Base-by-base conservation (phyloP, 2,113 vertebrate species). In the Micromys minutus region DNA sequence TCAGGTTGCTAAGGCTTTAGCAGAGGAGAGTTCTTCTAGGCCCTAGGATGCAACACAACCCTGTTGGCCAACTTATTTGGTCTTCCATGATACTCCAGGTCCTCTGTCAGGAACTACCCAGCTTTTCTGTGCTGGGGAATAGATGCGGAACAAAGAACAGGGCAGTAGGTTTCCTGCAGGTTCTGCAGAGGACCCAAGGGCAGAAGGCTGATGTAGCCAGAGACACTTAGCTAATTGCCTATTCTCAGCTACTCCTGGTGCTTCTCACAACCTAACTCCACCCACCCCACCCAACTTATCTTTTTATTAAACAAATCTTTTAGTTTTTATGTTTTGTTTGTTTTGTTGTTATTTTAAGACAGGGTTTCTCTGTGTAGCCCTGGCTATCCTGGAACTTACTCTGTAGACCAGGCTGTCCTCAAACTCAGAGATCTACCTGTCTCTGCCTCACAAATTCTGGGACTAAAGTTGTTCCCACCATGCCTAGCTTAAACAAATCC, bases 1-100 rank as follows among this genome's bases (percentile, higher is more conserved):
- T 88, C 95, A 72, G 63, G 75, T 59, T 74, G 67, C 91, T 89
- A 65, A 84, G 55, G 71, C 63, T 79, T 76, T 52, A 22, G 19
- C 21, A 0, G 15, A 71, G 50, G 31, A 86, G 63, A 10, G 22
- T 3, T 55, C 36, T 47, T 67, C 45, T 59, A 79, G 84, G 45
- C 57, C 67, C 6, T 36, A 71, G 85, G 52, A 16, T 10, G 10
- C 16, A 36, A 17, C 69, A 8, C 22, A 69, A 47, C 76, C 39
- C 71, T 34, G 22, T n/a, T 12, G 61, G 69, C 61, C 72, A 59
- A 55, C 13, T n/a, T 59, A 36, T 6, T 74, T 21, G 8, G 61
- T 67, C 87, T 95, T 61, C 52, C 55, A 42, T 34, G 34, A 67
- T 22, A 67, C 34, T 36, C 47, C 0, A 10, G 6, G 69, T 50